Percentiles rank a stretch among this genome's conserved stretches.
Conservation (phyloP, 2,888 invertebrate genomes). For the Tipula vernalis region DNA sequence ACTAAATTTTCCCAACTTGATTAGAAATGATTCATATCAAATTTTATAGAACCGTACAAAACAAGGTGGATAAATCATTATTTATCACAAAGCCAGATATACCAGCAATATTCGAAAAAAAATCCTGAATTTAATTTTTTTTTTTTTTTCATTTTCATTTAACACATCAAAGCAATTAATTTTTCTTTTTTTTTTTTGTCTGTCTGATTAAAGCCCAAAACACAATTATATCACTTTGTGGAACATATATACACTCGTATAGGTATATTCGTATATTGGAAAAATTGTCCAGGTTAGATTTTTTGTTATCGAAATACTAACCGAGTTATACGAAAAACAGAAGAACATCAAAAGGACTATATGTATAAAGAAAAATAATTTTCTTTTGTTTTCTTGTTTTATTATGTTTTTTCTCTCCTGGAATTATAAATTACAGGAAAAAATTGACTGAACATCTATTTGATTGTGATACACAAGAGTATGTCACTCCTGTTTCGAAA, state of each 20-base stretch:
- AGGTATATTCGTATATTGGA: not conserved
- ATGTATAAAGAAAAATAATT: not conserved
- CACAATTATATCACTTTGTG: not conserved
- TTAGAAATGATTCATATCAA: not conserved
- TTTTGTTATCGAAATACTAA: not conserved
- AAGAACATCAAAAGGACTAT: not conserved
- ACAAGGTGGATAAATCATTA: not conserved
- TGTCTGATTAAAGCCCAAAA: not conserved
- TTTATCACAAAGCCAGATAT: not conserved
- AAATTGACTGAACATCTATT: not conserved
- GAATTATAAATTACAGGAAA: not conserved
- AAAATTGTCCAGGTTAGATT: not conserved
- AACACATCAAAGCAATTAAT: not conserved
- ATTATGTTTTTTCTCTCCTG: not conserved
- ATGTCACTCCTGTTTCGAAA: no score
- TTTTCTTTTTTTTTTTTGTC: not conserved
- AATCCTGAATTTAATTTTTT: not conserved
- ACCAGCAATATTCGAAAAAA: not conserved
- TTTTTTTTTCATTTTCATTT: not conserved
- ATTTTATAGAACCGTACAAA: not conserved
- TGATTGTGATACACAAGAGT: not conserved
- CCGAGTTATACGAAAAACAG: not conserved
- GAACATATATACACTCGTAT: not conserved
- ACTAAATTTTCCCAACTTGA: not conserved
- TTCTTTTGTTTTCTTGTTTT: not conserved